Percentiles rank a stretch among this genome's conserved stretches.
phyloP scores from a whole-genome alignment of 35 echinoderm and acorn worm genomes.

The Lytechinus pictus region DNA sequence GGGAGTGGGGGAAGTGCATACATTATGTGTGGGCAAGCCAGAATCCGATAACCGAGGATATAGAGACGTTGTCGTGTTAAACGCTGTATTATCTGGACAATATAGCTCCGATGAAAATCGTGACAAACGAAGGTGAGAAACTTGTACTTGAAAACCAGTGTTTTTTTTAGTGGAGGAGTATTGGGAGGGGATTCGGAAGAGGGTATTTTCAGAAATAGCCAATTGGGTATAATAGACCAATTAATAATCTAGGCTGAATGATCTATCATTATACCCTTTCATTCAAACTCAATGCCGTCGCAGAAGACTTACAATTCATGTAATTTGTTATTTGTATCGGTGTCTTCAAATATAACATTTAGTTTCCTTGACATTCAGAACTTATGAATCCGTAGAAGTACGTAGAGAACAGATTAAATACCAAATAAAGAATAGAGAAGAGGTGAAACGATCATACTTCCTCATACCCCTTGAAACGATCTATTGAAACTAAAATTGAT shows the following conservation, averaged over 20 bases:
- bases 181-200: background rate
- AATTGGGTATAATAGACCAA: background rate
- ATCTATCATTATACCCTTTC: background rate
- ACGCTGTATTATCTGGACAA: too few species aligned
- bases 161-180: background rate
- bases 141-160: background rate
- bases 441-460: background rate
- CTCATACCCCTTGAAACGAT: too few species aligned
- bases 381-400: background rate
- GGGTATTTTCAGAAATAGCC: background rate
- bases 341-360: background rate
- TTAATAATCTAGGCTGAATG: background rate
- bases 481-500: too few species aligned
- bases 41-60: too few species aligned
- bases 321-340: background rate
- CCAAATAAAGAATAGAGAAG: background rate
- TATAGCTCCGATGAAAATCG: too few species aligned
- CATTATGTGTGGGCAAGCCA: too few species aligned
- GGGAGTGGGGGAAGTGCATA: too few species aligned
- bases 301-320: background rate
- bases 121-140: background rate
- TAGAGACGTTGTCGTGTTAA: too few species aligned
- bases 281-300: background rate
- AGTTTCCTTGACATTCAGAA: background rate
- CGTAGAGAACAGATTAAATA: background rate